These are phyloP conservation scores for Brachionus paranguensis DNA, from an alignment of 1,140 invertebrate species.

Conservation along the genomic window DNA sequence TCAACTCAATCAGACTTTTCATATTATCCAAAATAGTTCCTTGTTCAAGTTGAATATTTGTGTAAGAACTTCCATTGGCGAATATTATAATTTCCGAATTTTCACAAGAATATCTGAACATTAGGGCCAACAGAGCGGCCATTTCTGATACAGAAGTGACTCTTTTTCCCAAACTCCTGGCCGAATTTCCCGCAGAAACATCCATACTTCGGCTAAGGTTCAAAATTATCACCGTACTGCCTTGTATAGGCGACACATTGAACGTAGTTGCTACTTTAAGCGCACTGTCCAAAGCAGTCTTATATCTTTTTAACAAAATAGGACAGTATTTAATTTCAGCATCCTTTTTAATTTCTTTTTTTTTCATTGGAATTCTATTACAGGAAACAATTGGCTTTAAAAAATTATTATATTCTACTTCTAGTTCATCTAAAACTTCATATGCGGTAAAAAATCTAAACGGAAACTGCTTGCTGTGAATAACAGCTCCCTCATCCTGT, in stretches of 20 bases:
- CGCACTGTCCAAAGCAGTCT: conserved; percentile 53
- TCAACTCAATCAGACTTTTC: conserved; percentile 40
- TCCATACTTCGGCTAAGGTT: conserved; percentile 46
- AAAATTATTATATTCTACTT: conserved; percentile 48
- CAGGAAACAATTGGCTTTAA: conserved; percentile 45
- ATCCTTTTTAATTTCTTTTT: neutral
- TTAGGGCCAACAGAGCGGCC: conserved; percentile 52
- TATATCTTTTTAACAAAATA: conserved; percentile 47
- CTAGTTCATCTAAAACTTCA: conserved; percentile 50
- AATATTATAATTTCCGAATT: conserved; percentile 50
- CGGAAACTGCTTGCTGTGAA: conserved; percentile 56
- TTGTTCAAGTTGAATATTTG: conserved; percentile 45
- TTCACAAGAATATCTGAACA: conserved; percentile 58
- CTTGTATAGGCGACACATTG: conserved; percentile 55
- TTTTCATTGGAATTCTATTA: neutral
- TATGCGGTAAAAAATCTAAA: conserved; percentile 57
- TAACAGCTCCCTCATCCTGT: conserved; percentile 54
- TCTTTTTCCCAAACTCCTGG: conserved; percentile 49
- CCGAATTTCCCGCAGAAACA: conserved; percentile 45
- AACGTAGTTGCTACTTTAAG: conserved; percentile 55
- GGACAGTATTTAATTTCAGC: conserved; percentile 4
- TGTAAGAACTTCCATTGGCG: conserved; percentile 38
- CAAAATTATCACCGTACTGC: conserved; percentile 52
- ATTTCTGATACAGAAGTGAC: conserved; percentile 45
- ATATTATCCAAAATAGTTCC: conserved; percentile 55